phyloP scores from a whole-genome alignment of 2,888 invertebrate species.

The Andrena flavipes region DNA sequence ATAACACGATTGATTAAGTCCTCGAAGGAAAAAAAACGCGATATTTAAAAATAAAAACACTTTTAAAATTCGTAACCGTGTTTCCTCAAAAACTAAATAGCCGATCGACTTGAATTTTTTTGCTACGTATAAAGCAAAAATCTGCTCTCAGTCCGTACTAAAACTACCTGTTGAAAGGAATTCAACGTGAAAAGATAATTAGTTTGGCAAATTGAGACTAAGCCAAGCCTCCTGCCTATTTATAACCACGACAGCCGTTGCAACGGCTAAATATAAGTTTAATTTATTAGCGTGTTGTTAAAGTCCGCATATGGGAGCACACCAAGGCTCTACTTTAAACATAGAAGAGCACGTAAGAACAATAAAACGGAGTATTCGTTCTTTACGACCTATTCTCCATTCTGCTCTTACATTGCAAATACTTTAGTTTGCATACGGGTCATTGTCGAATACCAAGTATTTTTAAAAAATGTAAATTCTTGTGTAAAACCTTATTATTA shows the following conservation, averaged over 20 bases:
- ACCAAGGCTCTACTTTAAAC: constrained; percentile 36
- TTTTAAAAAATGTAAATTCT: too few relatives aligned
- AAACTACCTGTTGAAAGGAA: not conserved
- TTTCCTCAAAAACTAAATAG: too few relatives aligned
- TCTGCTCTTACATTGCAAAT: not conserved
- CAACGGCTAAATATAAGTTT: constrained; percentile 65
- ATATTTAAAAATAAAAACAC: too few relatives aligned
- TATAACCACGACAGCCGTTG: constrained; percentile 47
- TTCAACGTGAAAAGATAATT: constrained; percentile 47
- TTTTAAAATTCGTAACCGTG: too few relatives aligned
- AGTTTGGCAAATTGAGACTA: constrained; percentile 59
- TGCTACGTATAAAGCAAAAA: not conserved
- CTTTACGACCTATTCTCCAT: not conserved
- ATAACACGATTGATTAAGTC: too few relatives aligned
- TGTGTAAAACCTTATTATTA: too few relatives aligned
- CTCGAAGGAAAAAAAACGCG: too few relatives aligned
- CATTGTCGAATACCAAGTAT: not conserved
- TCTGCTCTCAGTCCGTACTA: too few relatives aligned
- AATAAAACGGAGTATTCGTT: constrained; percentile 13
- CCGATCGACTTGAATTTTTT: too few relatives aligned
- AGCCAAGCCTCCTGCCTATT: constrained; percentile 49
- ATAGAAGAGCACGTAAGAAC: not conserved
- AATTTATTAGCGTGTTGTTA: constrained; percentile 65
- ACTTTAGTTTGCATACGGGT: not conserved
- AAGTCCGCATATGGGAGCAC: constrained; percentile 42